Conservation (phyloP, 2,888 invertebrate species). For the Dromius quadrimaculatus region DNA sequence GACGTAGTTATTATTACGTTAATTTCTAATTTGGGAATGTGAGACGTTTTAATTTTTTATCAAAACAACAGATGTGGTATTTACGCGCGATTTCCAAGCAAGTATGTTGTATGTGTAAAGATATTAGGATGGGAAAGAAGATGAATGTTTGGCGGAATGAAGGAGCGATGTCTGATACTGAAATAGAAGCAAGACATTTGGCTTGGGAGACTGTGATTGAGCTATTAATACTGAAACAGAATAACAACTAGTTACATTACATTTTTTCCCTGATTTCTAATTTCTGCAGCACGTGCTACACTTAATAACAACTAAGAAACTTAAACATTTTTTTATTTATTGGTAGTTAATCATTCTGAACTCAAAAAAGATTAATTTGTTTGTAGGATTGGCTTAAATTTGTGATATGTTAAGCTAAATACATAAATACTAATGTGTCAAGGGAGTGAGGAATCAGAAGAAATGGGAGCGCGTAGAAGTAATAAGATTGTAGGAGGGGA, state of each 20-base stretch:
- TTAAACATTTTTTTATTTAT: no score
- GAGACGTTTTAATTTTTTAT: background rate
- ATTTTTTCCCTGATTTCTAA: no score
- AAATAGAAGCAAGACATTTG: conserved; percentile 1
- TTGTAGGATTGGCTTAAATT: no score
- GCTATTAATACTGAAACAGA: background rate
- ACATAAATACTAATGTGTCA: no score
- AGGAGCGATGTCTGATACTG: background rate
- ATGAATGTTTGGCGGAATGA: background rate
- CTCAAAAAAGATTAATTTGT: no score
- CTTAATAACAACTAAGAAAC: background rate
- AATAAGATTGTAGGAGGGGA: no score
- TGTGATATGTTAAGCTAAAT: no score
- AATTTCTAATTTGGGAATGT: background rate
- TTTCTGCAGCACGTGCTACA: no score
- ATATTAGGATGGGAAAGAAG: no score
- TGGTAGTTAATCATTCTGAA: no score
- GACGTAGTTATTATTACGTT: background rate
- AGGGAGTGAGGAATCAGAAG: no score
- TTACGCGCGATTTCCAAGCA: background rate
- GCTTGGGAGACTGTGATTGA: background rate
- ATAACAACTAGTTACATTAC: background rate
- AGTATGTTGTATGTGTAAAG: no score
- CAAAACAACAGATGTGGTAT: background rate
- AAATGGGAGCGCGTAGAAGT: background rate